These are phyloP conservation scores for Pimephales promelas DNA, from an alignment of 2,113 vertebrate species.

Conservation along the genomic window DNA sequence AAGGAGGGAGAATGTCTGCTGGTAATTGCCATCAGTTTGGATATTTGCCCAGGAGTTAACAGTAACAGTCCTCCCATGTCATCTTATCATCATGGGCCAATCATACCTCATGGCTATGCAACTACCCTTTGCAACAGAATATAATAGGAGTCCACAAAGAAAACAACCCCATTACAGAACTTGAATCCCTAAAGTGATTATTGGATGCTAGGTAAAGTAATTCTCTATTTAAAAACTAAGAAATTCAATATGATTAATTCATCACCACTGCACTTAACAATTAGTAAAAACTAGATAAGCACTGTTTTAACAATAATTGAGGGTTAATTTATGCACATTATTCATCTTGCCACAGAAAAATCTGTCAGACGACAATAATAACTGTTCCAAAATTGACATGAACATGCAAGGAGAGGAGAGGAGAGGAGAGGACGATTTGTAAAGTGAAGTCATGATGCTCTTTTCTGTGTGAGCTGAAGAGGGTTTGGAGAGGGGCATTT, in stretches of 20 bases:
- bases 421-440: neutral
- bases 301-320: neutral
- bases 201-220: neutral
- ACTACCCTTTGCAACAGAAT: neutral
- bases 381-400: neutral
- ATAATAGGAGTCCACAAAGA: slow-evolving; percentile 6
- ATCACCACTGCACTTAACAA: neutral
- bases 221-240: neutral
- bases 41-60: neutral
- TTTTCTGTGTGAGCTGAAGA: slow-evolving; percentile 29
- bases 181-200: slow-evolving; percentile 11
- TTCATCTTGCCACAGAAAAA: neutral
- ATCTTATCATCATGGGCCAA: slow-evolving; percentile 16
- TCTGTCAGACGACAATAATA: neutral
- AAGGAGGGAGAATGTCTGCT: neutral
- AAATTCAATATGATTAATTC: slow-evolving; percentile 28
- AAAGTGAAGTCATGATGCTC: neutral
- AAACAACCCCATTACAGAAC: slow-evolving; percentile 2
- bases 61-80: slow-evolving; percentile 5
- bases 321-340: slow-evolving; percentile 20
- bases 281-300: neutral
- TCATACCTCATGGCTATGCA: neutral
- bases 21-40: neutral
- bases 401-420: neutral
- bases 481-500: slow-evolving; percentile 45